phyloP scores from a whole-genome alignment of 2,797 vertebrate species.

The Enteromius viviparus region DNA sequence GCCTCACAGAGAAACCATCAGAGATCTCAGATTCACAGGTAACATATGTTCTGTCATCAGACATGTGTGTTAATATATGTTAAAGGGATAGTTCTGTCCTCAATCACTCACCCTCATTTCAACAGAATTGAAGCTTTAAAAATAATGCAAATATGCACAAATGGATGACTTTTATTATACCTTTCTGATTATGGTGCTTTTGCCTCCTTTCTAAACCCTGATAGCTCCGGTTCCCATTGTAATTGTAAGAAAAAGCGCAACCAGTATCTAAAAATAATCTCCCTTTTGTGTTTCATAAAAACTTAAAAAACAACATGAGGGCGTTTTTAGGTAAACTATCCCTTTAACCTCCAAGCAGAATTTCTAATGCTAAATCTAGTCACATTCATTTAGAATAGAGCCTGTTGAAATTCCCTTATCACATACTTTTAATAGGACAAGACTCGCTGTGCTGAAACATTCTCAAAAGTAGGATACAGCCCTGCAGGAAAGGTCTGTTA shows the following conservation, averaged over 20 bases:
- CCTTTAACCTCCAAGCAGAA: slow-evolving; percentile 5
- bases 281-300: neutral
- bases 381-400: neutral
- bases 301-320: neutral
- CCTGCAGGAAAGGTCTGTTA: slow-evolving; percentile 32
- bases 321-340: neutral
- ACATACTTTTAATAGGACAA: slow-evolving; percentile 31
- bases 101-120: neutral
- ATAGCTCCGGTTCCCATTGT: neutral
- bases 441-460: slow-evolving; percentile 17
- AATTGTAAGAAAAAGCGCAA: neutral
- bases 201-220: neutral
- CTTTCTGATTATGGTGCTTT: neutral
- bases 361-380: slow-evolving; percentile 22
- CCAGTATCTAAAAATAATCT: neutral
- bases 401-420: slow-evolving; percentile 34
- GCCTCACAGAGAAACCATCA: slow-evolving; percentile 94
- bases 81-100: slow-evolving; percentile 7
- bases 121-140: neutral
- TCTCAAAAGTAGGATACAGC: slow-evolving; percentile 40
- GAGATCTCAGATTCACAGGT: slow-evolving; percentile 98
- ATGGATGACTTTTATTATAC: neutral
- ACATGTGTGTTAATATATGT: neutral
- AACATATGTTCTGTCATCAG: neutral
- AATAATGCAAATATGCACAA: neutral